Conservation (phyloP, 2,113 vertebrate species). For the Toxotes jaculatrix region DNA sequence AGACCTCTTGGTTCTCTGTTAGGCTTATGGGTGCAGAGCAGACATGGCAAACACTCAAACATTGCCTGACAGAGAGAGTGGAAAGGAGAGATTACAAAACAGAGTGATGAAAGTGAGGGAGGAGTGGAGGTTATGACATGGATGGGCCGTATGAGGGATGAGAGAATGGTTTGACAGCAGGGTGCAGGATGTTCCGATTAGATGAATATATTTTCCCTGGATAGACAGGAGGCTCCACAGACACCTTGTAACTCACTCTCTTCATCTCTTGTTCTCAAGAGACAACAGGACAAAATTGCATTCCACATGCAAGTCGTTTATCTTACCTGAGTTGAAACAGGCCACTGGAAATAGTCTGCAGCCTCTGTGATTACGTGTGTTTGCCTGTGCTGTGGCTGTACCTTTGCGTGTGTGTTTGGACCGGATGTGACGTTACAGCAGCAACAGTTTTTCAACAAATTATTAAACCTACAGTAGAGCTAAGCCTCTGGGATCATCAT, state of each 20-base stretch:
- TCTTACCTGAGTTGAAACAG: constrained; percentile 46
- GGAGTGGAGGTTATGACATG: constrained; percentile 64
- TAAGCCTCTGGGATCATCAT: constrained; percentile 23
- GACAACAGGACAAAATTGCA: constrained; percentile 55
- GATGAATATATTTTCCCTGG: constrained; percentile 64
- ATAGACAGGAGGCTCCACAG: constrained; percentile 48
- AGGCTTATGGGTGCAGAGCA: constrained; percentile 26
- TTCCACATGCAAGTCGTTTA: constrained; percentile 48
- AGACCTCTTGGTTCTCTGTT: neutral
- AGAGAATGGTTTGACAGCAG: constrained; percentile 61
- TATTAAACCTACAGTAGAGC: constrained; percentile 28
- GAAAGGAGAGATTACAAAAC: constrained; percentile 51
- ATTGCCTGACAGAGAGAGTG: constrained; percentile 34
- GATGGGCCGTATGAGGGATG: constrained; percentile 50
- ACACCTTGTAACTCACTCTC: constrained; percentile 62
- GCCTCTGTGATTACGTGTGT: constrained; percentile 15
- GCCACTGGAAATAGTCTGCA: constrained; percentile 18
- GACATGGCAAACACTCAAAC: constrained; percentile 39
- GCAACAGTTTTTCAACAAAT: constrained; percentile 31
- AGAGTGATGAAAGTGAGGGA: constrained; percentile 63
- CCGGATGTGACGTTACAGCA: constrained; percentile 4
- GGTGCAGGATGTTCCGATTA: constrained; percentile 58
- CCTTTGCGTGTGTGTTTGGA: neutral
- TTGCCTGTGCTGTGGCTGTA: constrained; percentile 23
- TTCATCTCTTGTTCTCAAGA: constrained; percentile 34